Evolutionary conservation across 2,888 invertebrate species (phyloP).

Genomic region (Xiphydria camelus): DNA sequence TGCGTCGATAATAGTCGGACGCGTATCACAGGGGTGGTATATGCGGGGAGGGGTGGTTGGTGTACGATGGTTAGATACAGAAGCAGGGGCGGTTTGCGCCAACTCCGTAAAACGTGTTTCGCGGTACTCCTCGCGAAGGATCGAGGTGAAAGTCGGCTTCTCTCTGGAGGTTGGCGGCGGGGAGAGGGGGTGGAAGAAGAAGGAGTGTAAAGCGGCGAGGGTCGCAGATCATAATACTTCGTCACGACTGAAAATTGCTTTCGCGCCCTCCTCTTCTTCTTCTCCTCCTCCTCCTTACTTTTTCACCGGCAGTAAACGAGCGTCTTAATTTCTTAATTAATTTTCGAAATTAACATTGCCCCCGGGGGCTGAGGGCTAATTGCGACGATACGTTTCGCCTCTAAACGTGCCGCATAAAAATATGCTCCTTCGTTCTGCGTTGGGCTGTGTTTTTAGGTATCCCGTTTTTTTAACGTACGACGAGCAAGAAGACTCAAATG

Average conservation of each 20-base stretch:
- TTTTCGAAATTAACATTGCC: constrained; percentile 45
- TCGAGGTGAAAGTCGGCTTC: no score
- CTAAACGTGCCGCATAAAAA: constrained; percentile 37
- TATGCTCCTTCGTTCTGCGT: constrained; percentile 19
- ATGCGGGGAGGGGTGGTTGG: neutral
- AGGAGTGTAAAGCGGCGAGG: neutral
- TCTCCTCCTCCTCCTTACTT: constrained; percentile 10
- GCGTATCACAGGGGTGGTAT: constrained; percentile 2
- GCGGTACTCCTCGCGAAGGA: no score
- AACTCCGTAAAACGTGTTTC: no score
- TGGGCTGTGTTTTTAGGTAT: no score
- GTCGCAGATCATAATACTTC: constrained; percentile 17
- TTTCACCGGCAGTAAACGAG: constrained; percentile 17
- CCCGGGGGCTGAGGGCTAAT: constrained; percentile 38
- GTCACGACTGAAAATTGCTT: constrained; percentile 15
- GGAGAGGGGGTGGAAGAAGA: neutral
- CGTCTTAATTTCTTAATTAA: constrained; percentile 44
- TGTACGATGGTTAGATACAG: no score
- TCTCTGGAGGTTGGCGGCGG: no score
- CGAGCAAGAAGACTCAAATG: no score
- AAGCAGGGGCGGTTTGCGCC: no score
- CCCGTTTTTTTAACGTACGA: no score
- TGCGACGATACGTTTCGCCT: constrained; percentile 36
- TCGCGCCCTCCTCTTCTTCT: constrained; percentile 10
- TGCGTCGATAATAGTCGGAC: neutral